A percentile compares a stretch with the other conserved stretches of the same genome.
Conservation (phyloP, 2,113 vertebrate genomes). For the Podilymbus podiceps region DNA sequence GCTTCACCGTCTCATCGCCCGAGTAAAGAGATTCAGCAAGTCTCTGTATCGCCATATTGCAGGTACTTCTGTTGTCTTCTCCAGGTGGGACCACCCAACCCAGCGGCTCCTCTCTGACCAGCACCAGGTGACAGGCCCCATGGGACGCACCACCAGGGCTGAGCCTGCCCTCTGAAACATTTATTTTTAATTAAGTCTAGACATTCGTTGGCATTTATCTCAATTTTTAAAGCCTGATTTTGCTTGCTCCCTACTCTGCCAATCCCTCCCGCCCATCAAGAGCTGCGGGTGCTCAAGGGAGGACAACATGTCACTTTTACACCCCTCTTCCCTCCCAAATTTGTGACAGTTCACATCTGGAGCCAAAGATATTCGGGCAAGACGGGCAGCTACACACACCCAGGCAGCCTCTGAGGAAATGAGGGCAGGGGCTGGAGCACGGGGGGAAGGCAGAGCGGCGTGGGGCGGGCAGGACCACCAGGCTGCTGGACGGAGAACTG, state of each 20-base stretch:
- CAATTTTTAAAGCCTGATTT: neutral
- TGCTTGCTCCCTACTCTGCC: neutral
- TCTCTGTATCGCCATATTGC: rapidly evolving
- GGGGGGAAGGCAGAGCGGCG: neutral
- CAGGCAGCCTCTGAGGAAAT: neutral
- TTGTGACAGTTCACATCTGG: rapidly evolving
- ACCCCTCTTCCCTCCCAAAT: rapidly evolving
- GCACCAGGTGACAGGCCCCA: rapidly evolving
- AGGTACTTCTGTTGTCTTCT: neutral
- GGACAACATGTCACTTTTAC: neutral
- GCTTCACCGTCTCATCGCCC: rapidly evolving
- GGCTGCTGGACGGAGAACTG: rapidly evolving
- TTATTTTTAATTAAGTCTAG: neutral
- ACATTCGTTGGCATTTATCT: neutral
- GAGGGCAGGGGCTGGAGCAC: neutral
- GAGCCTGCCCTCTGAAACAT: neutral
- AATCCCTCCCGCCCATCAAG: neutral
- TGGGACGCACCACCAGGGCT: rapidly evolving
- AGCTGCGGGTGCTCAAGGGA: neutral
- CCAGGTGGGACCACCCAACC: neutral
- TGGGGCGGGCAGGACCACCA: neutral
- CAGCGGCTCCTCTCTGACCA: neutral
- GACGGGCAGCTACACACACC: too few relatives aligned
- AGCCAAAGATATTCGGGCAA: neutral
- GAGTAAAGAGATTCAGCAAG: too few relatives aligned